Percentiles rank a stretch among this genome's conserved stretches.
phyloP scores from a whole-genome alignment of 1,140 invertebrate species.

The Schmidtea mediterranea region DNA sequence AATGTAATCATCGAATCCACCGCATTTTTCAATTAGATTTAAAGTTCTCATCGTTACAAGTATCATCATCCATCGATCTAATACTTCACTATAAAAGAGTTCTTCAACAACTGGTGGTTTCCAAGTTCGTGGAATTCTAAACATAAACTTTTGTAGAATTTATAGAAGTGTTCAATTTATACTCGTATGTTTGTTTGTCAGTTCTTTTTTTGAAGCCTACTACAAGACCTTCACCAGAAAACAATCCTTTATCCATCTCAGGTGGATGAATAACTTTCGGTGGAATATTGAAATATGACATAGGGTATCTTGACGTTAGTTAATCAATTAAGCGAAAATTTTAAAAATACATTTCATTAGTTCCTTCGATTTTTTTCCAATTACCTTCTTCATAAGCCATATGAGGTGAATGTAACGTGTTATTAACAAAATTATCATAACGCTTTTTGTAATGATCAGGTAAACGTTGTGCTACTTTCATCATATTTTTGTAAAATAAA shows the following conservation, averaged over 20 bases:
- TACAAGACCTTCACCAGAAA: constrained; percentile 80
- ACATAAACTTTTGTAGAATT: too few species aligned
- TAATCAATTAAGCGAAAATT: neutral
- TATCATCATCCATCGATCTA: constrained; percentile 53
- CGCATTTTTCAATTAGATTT: constrained; percentile 52
- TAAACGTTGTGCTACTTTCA: constrained; percentile 19
- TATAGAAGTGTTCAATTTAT: too few species aligned
- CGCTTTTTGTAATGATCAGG: constrained; percentile 62
- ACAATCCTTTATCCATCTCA: constrained; percentile 56
- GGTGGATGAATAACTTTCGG: constrained; percentile 45
- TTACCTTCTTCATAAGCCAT: too few species aligned
- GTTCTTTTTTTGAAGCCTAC: constrained; percentile 50
- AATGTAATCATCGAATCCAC: constrained; percentile 80
- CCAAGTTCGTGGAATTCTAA: too few species aligned
- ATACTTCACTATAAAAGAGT: constrained; percentile 69
- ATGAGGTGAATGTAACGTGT: too few species aligned
- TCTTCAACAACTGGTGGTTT: constrained; percentile 41
- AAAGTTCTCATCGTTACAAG: constrained; percentile 49
- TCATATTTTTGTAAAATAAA: too few species aligned
- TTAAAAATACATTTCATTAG: too few species aligned
- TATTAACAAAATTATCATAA: constrained; percentile 27
- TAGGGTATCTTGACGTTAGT: constrained; percentile 3
- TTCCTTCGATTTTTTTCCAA: too few species aligned
- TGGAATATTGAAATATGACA: constrained; percentile 14
- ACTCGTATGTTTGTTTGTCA: neutral